Evolutionary conservation across 2,113 vertebrate genomes (phyloP), one percentile per base, ranked within the genome.

Genomic region (Garra rufa): DNA sequence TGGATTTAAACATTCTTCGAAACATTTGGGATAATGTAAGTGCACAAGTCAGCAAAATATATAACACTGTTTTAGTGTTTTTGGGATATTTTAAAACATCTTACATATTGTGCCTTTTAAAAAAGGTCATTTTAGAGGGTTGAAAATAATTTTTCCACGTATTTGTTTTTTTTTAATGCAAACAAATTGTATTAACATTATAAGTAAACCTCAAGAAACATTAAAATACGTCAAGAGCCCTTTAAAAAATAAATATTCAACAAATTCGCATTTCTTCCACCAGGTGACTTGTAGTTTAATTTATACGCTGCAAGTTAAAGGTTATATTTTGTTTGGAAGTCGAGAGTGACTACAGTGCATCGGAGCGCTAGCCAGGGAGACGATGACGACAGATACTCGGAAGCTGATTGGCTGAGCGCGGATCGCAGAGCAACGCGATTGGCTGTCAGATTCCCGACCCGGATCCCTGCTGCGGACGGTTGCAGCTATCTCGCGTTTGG

Each of bases 371-470:
- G 46, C 6, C 13, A 34, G 44, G 19, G 69, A 88, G 88, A 89
- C 85, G 88, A 91, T 92, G 92, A 92, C 91, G 91, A 87, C 89
- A 90, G 89, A 84, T 76, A 34, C 21, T 52, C n/a, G 65, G 76
- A 6, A 9, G 34, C 70, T 79, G 83, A 94, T 94, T 92, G 93
- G 92, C 67, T 89, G 5, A 80, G 15, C 14, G 6, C 13, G 2
- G 30, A 69, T 74, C 85, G 44, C 85, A 75, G n/a, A 26, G 87
- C 17, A 7, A 44, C 77, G 70, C 91, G 91, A 93, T 94, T 94
- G 92, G 93, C 48, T 48, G 70, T 2, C 5, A 38, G 52, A 38
- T 46, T 61, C n/a, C 21, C 55, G 87, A 87, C 43, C 57, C 88
- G 85, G 89, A 79, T 82, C 90, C 85, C 85, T 55, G 57, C 87